Evolutionary conservation across 2,797 vertebrate species (phyloP).

Genomic region (Syncerus caffer): DNA sequence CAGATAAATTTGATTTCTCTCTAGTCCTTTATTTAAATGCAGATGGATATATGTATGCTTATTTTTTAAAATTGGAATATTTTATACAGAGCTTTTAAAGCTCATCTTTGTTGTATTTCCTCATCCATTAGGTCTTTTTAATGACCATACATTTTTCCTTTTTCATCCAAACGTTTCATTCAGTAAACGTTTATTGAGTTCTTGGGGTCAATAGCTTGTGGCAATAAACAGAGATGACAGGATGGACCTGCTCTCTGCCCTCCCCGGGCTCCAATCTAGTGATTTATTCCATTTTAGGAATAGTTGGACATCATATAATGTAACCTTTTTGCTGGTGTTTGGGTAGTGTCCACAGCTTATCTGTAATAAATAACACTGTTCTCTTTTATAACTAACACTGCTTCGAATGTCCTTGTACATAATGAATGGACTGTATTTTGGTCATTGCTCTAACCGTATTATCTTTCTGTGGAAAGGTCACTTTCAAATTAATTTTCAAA

Average conservation of each 20-base stretch:
- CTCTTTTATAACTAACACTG: neutral
- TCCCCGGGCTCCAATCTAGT: neutral
- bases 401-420: neutral
- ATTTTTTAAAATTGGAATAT: neutral
- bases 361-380: neutral
- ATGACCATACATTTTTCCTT: neutral
- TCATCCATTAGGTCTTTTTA: neutral
- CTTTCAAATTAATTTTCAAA: slow-evolving; percentile 55
- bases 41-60: neutral
- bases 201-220: neutral
- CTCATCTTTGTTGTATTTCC: neutral
- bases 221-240: neutral
- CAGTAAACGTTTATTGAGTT: neutral
- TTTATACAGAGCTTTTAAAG: neutral
- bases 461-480: slow-evolving; percentile 42
- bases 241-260: neutral
- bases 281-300: neutral
- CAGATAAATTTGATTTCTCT: neutral
- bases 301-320: neutral
- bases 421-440: slow-evolving; percentile 20
- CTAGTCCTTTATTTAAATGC: neutral
- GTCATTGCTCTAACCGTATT: neutral
- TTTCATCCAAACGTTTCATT: neutral
- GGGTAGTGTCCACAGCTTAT: neutral
- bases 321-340: slow-evolving; percentile 4